Percentiles rank a stretch among this genome's conserved stretches.
phyloP scores from a whole-genome alignment of 2,113 vertebrate genomes.

The Etheostoma spectabile region DNA sequence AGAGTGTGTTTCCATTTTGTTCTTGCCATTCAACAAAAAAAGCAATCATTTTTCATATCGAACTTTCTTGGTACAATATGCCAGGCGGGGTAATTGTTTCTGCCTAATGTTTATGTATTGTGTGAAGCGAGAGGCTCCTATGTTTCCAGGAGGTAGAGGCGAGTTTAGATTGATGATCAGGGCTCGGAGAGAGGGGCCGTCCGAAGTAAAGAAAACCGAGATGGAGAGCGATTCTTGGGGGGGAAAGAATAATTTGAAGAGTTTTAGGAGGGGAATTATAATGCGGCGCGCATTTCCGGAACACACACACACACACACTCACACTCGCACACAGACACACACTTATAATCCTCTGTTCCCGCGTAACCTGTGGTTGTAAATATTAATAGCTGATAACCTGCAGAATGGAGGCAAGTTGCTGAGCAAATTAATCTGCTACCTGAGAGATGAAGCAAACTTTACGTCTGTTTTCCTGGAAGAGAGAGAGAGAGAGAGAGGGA shows the following conservation, averaged over 20 bases:
- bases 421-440: constrained; percentile 50
- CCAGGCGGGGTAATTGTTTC: constrained; percentile 60
- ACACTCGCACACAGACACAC: constrained; percentile 12
- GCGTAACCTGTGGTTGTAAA: constrained; percentile 63
- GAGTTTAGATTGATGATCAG: constrained; percentile 49
- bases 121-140: constrained; percentile 36
- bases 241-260: constrained; percentile 34
- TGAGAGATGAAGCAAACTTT: constrained; percentile 28
- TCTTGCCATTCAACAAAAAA: constrained; percentile 41
- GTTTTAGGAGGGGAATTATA: constrained; percentile 56
- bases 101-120: constrained; percentile 65
- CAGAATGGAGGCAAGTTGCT: constrained; percentile 29
- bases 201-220: constrained; percentile 15
- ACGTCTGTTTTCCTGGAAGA: not conserved
- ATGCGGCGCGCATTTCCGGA: constrained; percentile 19
- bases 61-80: constrained; percentile 44
- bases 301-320: not conserved
- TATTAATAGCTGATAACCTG: constrained; percentile 65
- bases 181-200: constrained; percentile 9
- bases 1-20: constrained; percentile 41
- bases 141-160: constrained; percentile 22
- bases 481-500: not conserved
- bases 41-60: constrained; percentile 64
- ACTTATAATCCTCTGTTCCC: constrained; percentile 46
- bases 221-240: constrained; percentile 15